Evolutionary conservation across 2,888 invertebrate species (phyloP), one percentile per base, ranked within the genome.

Genomic region (Orthosia incerta): DNA sequence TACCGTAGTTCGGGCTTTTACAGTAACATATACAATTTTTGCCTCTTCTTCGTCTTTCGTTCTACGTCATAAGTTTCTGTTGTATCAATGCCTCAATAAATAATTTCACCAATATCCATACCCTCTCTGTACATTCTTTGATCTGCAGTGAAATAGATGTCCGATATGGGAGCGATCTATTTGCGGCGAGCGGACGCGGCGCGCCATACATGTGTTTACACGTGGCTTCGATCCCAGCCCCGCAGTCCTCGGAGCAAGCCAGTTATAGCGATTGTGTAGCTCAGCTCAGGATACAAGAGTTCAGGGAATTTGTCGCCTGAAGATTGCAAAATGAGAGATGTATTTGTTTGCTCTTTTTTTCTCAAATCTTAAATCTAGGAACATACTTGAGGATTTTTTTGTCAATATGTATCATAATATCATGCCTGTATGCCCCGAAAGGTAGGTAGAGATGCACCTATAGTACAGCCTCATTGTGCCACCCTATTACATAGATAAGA

Each of bases 121-220:
- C 15, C 57, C 60, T 31, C 16, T 82, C 86, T 80, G 45, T 1
- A 0, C 2, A 16, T 76, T 57, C 0, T 4, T 2, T 23, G 51
- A 23, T 78, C 82, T 85, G 15, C 68, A 68, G 50, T 76, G 71
- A 81, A 85, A 85, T 85, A 82, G 74, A 87, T 85, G 87, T 78
- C 79, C 84, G 84, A 85, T 87, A 87, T 79, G 76, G 82, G 82
- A 83, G 86, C 86, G 73, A 86, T 85, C 86, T 86, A 86, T 86
- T 86, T 86, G 86, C 62, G 82, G 79, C 79, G 64, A 66, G 65
- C 77, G 73, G 74, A 73, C 76, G 66, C 65, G 75, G 72, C 55
- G 63, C 68, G 61, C 75, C 67, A 75, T 81, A 85, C 80, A 82
- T 85, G 65, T 87, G 85, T 83, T 83, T 79, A 83, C 79, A 86